A percentile compares a stretch with the other conserved stretches of the same genome.
phyloP scores from a whole-genome alignment of 2,888 invertebrate species.

The Lasioglossum morio region DNA sequence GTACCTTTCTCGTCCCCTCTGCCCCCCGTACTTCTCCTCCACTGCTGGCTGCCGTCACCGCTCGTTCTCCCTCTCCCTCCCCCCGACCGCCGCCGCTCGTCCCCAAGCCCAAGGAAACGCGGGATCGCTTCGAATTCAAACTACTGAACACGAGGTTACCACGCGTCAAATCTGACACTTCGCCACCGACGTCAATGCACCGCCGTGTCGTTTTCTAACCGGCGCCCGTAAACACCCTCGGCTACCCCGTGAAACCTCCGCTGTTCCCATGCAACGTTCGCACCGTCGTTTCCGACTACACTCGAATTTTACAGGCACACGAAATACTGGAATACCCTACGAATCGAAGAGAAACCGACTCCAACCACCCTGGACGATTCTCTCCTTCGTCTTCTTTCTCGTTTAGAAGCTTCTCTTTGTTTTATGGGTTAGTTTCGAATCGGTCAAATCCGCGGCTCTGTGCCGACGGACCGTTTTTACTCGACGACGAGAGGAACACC shows the following conservation, averaged over 20 bases:
- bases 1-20: no score
- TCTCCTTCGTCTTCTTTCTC: neutral
- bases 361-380: neutral
- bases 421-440: neutral
- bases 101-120: constrained; percentile 83
- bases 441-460: neutral
- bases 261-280: neutral
- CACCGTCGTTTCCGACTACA: neutral
- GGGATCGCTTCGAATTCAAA: constrained; percentile 85
- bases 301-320: neutral
- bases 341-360: constrained; percentile 11
- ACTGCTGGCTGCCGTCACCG: constrained; percentile 33
- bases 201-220: constrained; percentile 38
- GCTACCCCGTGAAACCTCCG: constrained; percentile 12
- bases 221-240: constrained; percentile 19
- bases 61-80: constrained; percentile 51
- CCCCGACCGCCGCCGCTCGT: constrained; percentile 59
- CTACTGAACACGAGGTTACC: constrained; percentile 85
- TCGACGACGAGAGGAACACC: no score
- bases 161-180: constrained; percentile 84
- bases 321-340: neutral
- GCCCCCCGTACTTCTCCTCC: constrained; percentile 39
- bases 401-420: neutral
- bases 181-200: constrained; percentile 52
- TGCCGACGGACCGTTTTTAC: constrained; percentile 25